These are phyloP conservation scores for Malurus elegans DNA, from an alignment of 2,113 vertebrate species.

Conservation along the genomic window DNA sequence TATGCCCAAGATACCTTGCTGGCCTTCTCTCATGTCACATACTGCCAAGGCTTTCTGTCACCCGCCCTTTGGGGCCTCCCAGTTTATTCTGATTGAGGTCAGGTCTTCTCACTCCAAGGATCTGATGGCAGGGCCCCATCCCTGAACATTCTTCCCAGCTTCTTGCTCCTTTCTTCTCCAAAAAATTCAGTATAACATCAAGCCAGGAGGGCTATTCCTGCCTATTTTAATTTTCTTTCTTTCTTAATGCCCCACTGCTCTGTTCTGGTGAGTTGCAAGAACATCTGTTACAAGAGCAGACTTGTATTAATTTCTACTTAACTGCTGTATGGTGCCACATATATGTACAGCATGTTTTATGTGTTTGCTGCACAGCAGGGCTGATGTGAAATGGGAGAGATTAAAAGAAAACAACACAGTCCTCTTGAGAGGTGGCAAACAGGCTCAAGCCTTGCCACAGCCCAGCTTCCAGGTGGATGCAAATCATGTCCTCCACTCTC, in stretches of 20 bases:
- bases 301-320: background rate
- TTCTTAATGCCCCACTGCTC: background rate
- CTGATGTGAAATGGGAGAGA: background rate
- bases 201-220: background rate
- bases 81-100: background rate
- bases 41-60: background rate
- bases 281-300: background rate
- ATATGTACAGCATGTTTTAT: background rate
- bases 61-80: background rate
- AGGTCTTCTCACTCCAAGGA: background rate
- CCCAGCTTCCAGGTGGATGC: fast-evolving
- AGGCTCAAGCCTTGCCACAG: background rate
- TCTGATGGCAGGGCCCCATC: fast-evolving
- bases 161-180: background rate
- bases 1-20: slow-evolving; percentile 10
- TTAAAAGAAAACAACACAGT: background rate
- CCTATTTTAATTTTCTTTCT: background rate
- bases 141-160: background rate
- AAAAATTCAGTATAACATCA: background rate
- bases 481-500: background rate
- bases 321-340: background rate
- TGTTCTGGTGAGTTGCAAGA: background rate
- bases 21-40: slow-evolving; percentile 6
- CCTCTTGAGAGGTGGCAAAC: background rate
- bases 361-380: background rate